Base-by-base conservation (phyloP, 2,888 invertebrate species). In the Drosophila picticornis region DNA sequence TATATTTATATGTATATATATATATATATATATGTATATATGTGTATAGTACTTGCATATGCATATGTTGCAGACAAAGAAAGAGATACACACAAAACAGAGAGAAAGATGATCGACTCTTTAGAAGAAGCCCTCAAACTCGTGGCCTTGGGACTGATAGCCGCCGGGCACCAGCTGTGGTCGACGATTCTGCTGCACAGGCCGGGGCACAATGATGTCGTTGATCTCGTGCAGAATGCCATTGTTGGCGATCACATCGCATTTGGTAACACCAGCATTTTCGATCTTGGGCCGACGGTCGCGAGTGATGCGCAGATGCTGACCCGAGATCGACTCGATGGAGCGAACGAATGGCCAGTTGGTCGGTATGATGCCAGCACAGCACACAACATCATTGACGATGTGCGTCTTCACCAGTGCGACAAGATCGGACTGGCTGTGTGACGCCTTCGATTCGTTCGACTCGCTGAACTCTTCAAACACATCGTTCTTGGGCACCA, bases 321-420 rank as follows among this genome's bases (percentile, higher is more conserved):
- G 87, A 43, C 92, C 93, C 68, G 91, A 93, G 10, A 93, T 72
- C 10, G 93, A 81, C 71, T 93, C 92, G 40, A 93, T 92, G 22
- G 93, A 91, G 27, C 93, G 92, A 6, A 93, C 92, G 58, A 93
- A 93, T 58, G 93, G 93, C 93, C 93, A 93, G 60, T 92, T 92
- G 25, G 93, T 92, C 59, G 93, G 91, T 43, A 93, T 92, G 31
- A 93, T 93, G 32, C 94, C 94, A 55, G 93, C 92, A 68, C 93
- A 93, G 73, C 93, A 93, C 40, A 93, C 90, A 6, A 93, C 92
- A 77, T 93, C 93, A 80, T 92, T 92, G 7, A 93, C 92, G 68
- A 93, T 91, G 65, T 93, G 93, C 2, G 90, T 91, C 77, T 93
- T 93, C 25, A 93, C 90, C 31, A 93, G 80, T 34, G 88, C 80